These are phyloP conservation scores for Aphidoletes aphidimyza DNA, from an alignment of 2,888 invertebrate genomes.

Conservation along the genomic window DNA sequence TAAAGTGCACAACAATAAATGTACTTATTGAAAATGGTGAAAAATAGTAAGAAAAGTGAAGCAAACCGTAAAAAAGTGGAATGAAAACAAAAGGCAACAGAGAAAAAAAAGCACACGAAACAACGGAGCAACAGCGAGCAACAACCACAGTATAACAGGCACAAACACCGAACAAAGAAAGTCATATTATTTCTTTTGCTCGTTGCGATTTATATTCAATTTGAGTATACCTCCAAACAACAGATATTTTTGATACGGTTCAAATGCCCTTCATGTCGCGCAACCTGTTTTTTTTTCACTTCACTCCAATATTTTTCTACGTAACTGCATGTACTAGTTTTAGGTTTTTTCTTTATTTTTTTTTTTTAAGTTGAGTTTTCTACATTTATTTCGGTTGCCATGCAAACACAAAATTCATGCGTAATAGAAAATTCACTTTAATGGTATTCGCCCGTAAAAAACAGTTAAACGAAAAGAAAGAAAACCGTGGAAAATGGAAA, in stretches of 20 bases:
- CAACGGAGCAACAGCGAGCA: background rate
- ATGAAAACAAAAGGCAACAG: background rate
- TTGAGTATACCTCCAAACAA: background rate
- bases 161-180: background rate
- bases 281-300: background rate
- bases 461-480: slow-evolving; percentile 8
- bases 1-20: slow-evolving; percentile 21
- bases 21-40: background rate
- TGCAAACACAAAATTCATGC: slow-evolving; percentile 41
- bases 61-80: background rate
- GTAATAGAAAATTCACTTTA: background rate
- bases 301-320: background rate
- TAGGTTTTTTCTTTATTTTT: background rate
- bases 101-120: background rate
- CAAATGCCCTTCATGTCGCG: slow-evolving; percentile 13
- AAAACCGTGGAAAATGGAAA: slow-evolving; percentile 44
- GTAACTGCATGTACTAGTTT: no score
- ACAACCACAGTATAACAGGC: background rate
- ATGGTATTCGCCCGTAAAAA: background rate
- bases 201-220: background rate
- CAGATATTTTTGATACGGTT: slow-evolving; percentile 6
- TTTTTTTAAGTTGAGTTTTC: background rate
- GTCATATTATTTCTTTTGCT: background rate
- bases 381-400: background rate
- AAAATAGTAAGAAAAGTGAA: slow-evolving; percentile 24